A percentile compares a stretch with the other conserved stretches of the same genome.
These are phyloP conservation scores for Egretta garzetta DNA, from an alignment of 2,113 vertebrate species.

Conservation along the genomic window DNA sequence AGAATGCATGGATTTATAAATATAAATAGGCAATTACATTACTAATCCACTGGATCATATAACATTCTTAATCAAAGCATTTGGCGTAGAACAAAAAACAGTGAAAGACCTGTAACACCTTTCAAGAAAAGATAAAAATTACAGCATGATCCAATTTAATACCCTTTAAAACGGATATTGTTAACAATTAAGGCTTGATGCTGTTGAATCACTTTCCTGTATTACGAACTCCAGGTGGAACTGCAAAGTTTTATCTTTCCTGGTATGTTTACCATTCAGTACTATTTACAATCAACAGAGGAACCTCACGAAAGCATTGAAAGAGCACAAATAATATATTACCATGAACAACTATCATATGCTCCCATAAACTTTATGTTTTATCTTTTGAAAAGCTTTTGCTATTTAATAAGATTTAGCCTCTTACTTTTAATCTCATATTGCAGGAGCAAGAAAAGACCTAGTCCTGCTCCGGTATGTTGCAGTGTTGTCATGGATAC, in stretches of 20 bases:
- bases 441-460: conserved; percentile 66
- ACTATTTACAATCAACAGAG: background rate
- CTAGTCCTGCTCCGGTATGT: conserved; percentile 68
- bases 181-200: background rate
- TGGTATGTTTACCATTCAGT: background rate
- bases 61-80: conserved; percentile 21
- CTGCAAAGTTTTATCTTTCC: conserved; percentile 4
- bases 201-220: background rate
- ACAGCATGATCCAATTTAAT: background rate
- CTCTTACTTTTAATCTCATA: conserved; percentile 62
- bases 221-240: background rate
- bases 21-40: conserved; percentile 9
- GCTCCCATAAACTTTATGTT: conserved; percentile 33
- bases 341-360: background rate
- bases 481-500: conserved; percentile 87
- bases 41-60: background rate
- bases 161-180: background rate
- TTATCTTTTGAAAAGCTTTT: conserved; percentile 58
- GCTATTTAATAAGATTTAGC: conserved; percentile 57
- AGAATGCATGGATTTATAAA: background rate
- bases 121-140: background rate
- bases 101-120: background rate
- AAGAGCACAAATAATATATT: conserved; percentile 18
- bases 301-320: background rate
- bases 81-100: background rate